Percentiles rank a stretch among this genome's conserved stretches.
Conservation (phyloP, 2,113 vertebrate species). For the Brachirus orientalis region DNA sequence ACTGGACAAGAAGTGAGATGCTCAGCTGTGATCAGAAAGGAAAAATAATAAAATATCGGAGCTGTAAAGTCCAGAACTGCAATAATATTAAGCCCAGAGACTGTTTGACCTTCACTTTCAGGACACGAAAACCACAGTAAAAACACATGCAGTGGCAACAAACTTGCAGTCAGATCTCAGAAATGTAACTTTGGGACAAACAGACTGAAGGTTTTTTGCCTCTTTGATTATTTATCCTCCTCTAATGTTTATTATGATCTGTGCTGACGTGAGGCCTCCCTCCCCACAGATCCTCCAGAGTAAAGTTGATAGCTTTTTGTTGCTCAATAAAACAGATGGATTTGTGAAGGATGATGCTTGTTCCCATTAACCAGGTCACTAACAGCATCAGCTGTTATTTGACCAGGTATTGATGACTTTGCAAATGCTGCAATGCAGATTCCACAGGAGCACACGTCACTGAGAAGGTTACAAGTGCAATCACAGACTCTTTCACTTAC, state of each 20-base stretch:
- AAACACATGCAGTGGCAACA: conserved; percentile 1
- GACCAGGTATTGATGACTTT: conserved; percentile 47
- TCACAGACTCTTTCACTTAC: neutral
- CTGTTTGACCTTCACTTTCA: conserved; percentile 32
- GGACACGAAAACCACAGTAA: conserved; percentile 1
- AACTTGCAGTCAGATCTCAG: neutral
- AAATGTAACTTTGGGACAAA: conserved; percentile 6
- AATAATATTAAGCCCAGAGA: conserved; percentile 30
- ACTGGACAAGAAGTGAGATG: conserved; percentile 25
- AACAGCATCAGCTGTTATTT: conserved; percentile 42
- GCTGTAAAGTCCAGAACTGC: conserved; percentile 24
- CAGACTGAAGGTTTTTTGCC: neutral
- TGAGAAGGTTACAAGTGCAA: conserved; percentile 38
- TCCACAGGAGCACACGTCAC: conserved; percentile 29
- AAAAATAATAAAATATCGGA: conserved; percentile 13
- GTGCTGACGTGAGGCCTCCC: neutral
- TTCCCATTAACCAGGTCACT: conserved; percentile 45
- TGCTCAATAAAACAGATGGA: conserved; percentile 37
- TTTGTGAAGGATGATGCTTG: conserved; percentile 16
- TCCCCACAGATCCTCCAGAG: conserved; percentile 12
- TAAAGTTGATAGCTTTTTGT: conserved; percentile 21
- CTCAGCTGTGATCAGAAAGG: conserved; percentile 26
- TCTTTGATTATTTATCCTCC: neutral
- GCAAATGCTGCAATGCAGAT: conserved; percentile 63
- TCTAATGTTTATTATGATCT: neutral